These are phyloP conservation scores for Mormoops blainvillei DNA, from an alignment of 2,113 vertebrate genomes.

Conservation along the genomic window DNA sequence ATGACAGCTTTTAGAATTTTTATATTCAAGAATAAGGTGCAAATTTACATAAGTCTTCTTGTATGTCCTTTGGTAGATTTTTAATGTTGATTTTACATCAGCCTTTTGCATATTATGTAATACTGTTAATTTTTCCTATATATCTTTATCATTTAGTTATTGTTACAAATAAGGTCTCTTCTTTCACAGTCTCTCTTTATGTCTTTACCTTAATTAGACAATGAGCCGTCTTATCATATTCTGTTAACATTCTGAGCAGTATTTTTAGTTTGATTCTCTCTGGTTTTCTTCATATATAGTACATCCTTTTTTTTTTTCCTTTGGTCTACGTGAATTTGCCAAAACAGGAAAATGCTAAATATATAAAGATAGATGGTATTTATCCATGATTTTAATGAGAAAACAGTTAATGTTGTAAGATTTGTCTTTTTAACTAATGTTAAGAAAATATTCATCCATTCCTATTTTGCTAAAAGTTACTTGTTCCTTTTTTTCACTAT, in stretches of 20 bases:
- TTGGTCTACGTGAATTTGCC: neutral
- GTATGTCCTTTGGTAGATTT: neutral
- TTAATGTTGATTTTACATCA: neutral
- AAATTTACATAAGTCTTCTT: neutral
- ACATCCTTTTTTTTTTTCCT: neutral
- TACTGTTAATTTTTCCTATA: neutral
- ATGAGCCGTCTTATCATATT: neutral
- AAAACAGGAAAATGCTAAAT: neutral
- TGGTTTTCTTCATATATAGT: neutral
- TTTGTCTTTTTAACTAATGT: neutral
- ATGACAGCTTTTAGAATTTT: conserved; percentile 1
- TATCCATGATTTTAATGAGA: neutral
- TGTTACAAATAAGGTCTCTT: neutral
- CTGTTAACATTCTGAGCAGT: neutral
- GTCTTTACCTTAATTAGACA: neutral
- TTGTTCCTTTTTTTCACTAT: neutral
- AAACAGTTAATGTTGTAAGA: neutral
- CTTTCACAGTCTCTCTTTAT: neutral
- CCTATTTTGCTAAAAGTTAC: conserved; percentile 4
- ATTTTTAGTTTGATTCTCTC: neutral
- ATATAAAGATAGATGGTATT: neutral
- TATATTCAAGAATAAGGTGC: neutral
- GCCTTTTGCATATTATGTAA: neutral
- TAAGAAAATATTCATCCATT: conserved; percentile 1
- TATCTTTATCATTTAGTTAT: neutral